A percentile compares a stretch with the other conserved stretches of the same genome.
Evolutionary conservation across 1,140 invertebrate species (phyloP).

Genomic region (Gonioctena quinquepunctata): DNA sequence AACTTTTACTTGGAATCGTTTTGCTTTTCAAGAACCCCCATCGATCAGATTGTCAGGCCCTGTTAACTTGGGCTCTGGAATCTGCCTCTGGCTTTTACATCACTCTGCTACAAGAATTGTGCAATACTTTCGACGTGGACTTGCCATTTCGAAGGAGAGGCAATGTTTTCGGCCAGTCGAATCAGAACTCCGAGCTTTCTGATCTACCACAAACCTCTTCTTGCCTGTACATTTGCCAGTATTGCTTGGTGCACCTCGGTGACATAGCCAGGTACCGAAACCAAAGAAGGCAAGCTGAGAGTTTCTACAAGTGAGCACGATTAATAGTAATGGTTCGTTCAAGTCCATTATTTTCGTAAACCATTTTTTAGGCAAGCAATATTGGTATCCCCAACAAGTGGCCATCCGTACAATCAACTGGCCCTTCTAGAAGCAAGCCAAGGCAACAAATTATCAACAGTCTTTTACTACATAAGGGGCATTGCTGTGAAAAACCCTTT

Average conservation of each 20-base stretch:
- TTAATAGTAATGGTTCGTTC: no score
- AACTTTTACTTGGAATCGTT: neutral
- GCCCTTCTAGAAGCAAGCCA: constrained; percentile 79
- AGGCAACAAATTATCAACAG: constrained; percentile 79
- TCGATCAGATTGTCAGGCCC: constrained; percentile 72
- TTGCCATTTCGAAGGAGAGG: constrained; percentile 68
- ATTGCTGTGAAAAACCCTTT: constrained; percentile 82
- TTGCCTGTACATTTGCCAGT: constrained; percentile 82
- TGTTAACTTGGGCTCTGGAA: constrained; percentile 78
- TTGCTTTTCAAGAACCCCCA: constrained; percentile 66
- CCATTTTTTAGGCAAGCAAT: constrained; percentile 75
- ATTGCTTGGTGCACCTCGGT: constrained; percentile 84
- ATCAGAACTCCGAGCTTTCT: constrained; percentile 31
- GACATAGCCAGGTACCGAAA: constrained; percentile 84
- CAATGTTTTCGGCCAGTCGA: constrained; percentile 46
- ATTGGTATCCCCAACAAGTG: constrained; percentile 76
- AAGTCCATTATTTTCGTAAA: neutral
- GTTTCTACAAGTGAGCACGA: constrained; percentile 70
- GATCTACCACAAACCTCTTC: constrained; percentile 69
- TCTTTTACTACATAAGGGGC: constrained; percentile 83
- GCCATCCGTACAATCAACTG: constrained; percentile 87
- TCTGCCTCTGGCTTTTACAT: constrained; percentile 85
- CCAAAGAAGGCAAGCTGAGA: constrained; percentile 78
- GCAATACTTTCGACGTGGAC: constrained; percentile 78
- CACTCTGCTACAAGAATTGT: constrained; percentile 79